Conservation (phyloP, 2,797 vertebrate genomes). For the Rhabdophis nuchalis region DNA sequence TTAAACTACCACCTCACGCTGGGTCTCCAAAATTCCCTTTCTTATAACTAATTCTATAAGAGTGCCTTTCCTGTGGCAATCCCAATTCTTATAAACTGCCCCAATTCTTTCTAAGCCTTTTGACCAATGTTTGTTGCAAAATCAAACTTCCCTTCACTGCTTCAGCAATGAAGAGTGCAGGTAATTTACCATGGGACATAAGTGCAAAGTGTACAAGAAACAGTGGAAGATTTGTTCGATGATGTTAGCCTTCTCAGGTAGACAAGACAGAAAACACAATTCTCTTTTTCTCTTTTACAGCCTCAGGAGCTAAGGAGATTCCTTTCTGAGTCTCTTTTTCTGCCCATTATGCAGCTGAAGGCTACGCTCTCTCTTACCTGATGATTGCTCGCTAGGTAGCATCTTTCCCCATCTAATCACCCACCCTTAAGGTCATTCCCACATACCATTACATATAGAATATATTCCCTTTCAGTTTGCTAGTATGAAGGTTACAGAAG, state of each 20-base stretch:
- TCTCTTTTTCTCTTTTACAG: neutral
- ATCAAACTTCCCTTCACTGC: neutral
- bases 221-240: neutral
- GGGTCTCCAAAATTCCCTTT: neutral
- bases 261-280: neutral
- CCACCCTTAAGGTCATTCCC: neutral
- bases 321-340: neutral
- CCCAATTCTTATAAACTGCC: neutral
- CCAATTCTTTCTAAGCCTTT: neutral
- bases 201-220: neutral
- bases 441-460: neutral
- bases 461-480: neutral
- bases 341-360: neutral
- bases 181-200: neutral
- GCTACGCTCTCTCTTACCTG: neutral
- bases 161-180: neutral
- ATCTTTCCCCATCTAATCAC: neutral
- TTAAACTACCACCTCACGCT: neutral
- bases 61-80: neutral
- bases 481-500: neutral
- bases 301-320: neutral
- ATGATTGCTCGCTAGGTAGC: neutral
- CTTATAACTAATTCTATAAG: neutral
- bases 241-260: neutral
- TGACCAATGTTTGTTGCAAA: neutral